Evolutionary conservation across 2,113 vertebrate species (phyloP).

Genomic region (Atlantisia rogersi): DNA sequence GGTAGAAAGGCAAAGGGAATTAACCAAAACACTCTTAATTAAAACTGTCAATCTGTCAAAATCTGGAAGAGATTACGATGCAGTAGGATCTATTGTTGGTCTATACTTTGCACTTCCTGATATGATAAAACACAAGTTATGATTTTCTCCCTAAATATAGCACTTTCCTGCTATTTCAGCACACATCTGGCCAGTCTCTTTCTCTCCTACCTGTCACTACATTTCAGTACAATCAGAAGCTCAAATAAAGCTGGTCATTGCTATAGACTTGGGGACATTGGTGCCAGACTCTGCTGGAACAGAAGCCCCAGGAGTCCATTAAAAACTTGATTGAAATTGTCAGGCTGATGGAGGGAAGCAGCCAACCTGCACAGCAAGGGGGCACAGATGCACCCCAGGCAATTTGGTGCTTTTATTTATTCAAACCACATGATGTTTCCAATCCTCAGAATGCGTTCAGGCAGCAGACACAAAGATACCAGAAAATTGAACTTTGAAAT

Average conservation of each 20-base stretch:
- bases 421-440: background rate
- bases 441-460: background rate
- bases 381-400: background rate
- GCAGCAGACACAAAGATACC: background rate
- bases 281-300: background rate
- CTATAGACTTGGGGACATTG: background rate
- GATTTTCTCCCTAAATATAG: background rate
- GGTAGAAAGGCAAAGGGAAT: conserved; percentile 13
- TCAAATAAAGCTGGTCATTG: conserved; percentile 26
- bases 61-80: background rate
- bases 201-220: background rate
- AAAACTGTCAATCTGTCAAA: conserved; percentile 36
- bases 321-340: conserved; percentile 14
- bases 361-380: background rate
- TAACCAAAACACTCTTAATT: conserved; percentile 22
- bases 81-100: background rate
- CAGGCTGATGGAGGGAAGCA: background rate
- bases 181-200: background rate
- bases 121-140: background rate
- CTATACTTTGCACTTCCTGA: background rate
- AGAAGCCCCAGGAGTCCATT: conserved; percentile 32
- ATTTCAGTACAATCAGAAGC: conserved; percentile 17
- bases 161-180: background rate
- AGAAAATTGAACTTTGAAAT: background rate
- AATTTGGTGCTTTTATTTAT: background rate